Base-by-base conservation (phyloP, 30 jellyfish, hydroid and myxozoan species). In the Turritopsis dohrnii region DNA sequence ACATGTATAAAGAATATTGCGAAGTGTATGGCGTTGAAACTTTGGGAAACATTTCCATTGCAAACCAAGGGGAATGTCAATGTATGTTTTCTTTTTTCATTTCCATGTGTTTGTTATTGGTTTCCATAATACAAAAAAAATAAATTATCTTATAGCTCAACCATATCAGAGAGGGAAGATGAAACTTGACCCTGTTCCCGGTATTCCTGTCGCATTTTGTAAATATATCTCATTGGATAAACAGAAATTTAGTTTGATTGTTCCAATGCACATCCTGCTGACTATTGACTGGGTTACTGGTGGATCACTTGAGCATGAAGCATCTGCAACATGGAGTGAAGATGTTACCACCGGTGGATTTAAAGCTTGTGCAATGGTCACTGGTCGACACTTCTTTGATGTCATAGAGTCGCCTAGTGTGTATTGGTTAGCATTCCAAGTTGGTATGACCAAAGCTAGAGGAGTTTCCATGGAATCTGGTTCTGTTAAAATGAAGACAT, bases 251-350 rank as follows among this genome's bases (percentile, higher is more conserved):
- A 26, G 60, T 23, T 72, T 17, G 0, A 24, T 22, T 24, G 27
- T 26, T 21, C 28, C 52, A 16, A 1, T 74, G 52, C 28, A 29
- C 24, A 41, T 74, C 28, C 65, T 23, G 60, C 16, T 74, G 23
- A 23, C 83, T n/a, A 17, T 29, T 21, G 13, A 16, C 83, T 74
- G 54, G 65, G 31, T 7, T n/a, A 23, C 18, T 22, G 16, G 13
- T 7, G n/a, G 19, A 9, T 7, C 83, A 9, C 13, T 24, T 8
- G 0, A 13, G 16, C 53, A 74, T 24, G 83, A 74, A 23, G 83
- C 83, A 16, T 27, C 83, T 26, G 83, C 83, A 23, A 21, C 83
- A 74, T 74, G 83, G 83, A 74, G 83, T 74, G 83, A 74, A 74
- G 83, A 74, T 74, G 83, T 74, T 8, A 74, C 83, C 7, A 26